Evolutionary conservation across 92 coral and sea anemone genomes (phyloP), one percentile per base, ranked within the genome.

Genomic region (Montipora capitata): DNA sequence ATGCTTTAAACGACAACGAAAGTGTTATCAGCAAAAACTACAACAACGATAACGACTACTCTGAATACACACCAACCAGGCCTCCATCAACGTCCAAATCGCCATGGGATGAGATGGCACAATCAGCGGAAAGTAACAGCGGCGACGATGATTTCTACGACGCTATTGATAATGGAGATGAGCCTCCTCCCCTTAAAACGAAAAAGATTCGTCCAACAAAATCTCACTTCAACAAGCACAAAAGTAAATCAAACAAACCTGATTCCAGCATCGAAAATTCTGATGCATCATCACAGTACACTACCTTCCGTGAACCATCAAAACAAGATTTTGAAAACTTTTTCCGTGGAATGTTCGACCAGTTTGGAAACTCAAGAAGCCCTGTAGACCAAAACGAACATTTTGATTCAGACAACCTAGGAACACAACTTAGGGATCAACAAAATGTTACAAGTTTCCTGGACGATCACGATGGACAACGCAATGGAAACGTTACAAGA

Each of bases 101-200:
- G 54, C 7, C 89, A 63, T 91, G 95, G 79, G 83, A 81, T 49
- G 95, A 92, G 54, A 63, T 63, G 41, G 51, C 87, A 13, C 70
- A 94, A 10, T 73, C 91, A 41, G 94, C 93, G 35, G 85, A 69
- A 10, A 52, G 45, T 20, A 45, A 48, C 39, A 68, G 86, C 3
- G 94, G 91, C 39, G 56, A 79, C 4, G 98, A 95, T 77, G 96
- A 88, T 11, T 90, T 95, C 79, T 93, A 95, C 74, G 91, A 89
- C 13, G 94, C 92, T 39, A 90, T 90, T 59, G 84, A 88, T 38
- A 66, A 73, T 56, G 96, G 94, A 16, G 87, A 82, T 39, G 75
- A 75, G 2, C 86, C 87, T 18, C 90, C 87, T 12, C 76, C 58
- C 3, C 15, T 68, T 1, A 61, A 86, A 7, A 88, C 76, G 90